Evolutionary conservation across 2,113 vertebrate species (phyloP).

Genomic region (Ptyas mucosa): DNA sequence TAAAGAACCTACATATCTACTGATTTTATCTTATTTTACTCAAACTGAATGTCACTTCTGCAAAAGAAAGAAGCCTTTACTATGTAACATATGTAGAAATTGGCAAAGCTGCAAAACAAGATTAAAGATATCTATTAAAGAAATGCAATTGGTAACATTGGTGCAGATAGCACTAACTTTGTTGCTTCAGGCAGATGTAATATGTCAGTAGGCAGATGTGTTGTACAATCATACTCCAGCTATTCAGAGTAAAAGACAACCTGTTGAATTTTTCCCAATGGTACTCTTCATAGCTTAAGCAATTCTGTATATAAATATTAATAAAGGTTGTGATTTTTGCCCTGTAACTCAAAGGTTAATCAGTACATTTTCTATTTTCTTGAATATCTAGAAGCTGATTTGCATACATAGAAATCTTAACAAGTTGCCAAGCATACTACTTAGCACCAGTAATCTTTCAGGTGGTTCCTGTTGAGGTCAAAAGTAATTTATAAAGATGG

Average conservation of each 20-base stretch:
- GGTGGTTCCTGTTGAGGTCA: constrained; percentile 49
- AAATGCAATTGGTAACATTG: not conserved
- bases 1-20: not conserved
- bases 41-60: not conserved
- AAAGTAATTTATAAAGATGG: constrained; percentile 40
- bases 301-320: constrained; percentile 65
- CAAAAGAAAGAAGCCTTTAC: not conserved
- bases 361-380: constrained; percentile 54
- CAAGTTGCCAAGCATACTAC: constrained; percentile 40
- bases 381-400: constrained; percentile 54
- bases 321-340: constrained; percentile 62
- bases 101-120: not conserved
- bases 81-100: not conserved
- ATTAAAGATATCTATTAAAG: not conserved
- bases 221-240: constrained; percentile 14
- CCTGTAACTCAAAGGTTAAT: constrained; percentile 71
- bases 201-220: not conserved
- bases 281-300: constrained; percentile 47
- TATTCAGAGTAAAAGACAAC: constrained; percentile 27
- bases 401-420: constrained; percentile 16
- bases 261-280: constrained; percentile 40
- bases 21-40: not conserved
- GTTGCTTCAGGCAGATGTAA: not conserved
- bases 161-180: not conserved
- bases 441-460: constrained; percentile 44